Conservation (phyloP, 2,888 invertebrate genomes). For the Acleris sparsana region DNA sequence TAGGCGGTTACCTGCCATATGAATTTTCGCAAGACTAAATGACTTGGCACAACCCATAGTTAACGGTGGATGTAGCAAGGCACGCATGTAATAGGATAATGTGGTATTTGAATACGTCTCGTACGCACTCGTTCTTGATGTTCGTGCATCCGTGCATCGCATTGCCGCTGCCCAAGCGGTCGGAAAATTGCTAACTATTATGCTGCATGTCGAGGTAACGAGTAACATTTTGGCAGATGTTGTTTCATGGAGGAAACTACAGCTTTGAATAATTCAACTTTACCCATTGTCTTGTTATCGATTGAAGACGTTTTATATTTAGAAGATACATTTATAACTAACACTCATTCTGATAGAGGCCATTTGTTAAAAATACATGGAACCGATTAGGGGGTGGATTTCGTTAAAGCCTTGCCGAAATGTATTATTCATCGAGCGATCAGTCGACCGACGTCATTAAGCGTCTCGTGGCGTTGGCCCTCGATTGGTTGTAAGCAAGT, state of each 20-base stretch:
- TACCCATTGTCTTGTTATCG: neutral
- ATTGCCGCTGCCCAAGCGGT: slow-evolving; percentile 44
- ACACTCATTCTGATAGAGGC: slow-evolving; percentile 23
- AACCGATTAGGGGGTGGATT: slow-evolving; percentile 39
- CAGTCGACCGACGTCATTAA: slow-evolving; percentile 46
- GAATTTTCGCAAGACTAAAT: slow-evolving; percentile 29
- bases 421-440: slow-evolving; percentile 52
- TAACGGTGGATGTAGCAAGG: slow-evolving; percentile 20
- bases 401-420: slow-evolving; percentile 45
- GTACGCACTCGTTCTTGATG: slow-evolving; percentile 21
- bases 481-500: slow-evolving; percentile 39
- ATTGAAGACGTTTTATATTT: slow-evolving; percentile 1
- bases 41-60: slow-evolving; percentile 17
- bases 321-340: slow-evolving; percentile 5
- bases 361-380: slow-evolving; percentile 36
- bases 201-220: slow-evolving; percentile 21
- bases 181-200: slow-evolving; percentile 51
- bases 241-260: slow-evolving; percentile 13
- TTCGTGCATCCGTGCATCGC: slow-evolving; percentile 37
- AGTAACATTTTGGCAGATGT: slow-evolving; percentile 21
- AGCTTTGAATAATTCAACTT: neutral
- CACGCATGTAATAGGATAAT: slow-evolving; percentile 31
- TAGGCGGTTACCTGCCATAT: slow-evolving; percentile 2
- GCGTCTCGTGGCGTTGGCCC: slow-evolving; percentile 44
- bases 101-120: slow-evolving; percentile 25